A percentile compares a stretch with the other conserved stretches of the same genome.
Evolutionary conservation across 1,140 invertebrate genomes (phyloP).

Genomic region (Rhizoglyphus robini): DNA sequence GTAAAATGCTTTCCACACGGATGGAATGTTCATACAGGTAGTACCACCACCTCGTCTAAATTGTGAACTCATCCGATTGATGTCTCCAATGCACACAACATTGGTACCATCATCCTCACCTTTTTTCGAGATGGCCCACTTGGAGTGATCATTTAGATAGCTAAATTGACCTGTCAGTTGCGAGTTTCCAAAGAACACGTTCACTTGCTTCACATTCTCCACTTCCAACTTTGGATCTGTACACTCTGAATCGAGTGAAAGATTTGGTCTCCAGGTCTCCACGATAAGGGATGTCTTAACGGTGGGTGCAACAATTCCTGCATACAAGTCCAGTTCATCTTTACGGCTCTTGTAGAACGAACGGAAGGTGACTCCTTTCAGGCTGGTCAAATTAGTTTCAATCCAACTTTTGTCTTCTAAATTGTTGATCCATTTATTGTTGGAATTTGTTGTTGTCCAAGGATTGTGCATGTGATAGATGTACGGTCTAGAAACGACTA

Average conservation of each 20-base stretch:
- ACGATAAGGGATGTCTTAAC: constrained; percentile 54
- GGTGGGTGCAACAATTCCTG: constrained; percentile 56
- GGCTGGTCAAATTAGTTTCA: not conserved
- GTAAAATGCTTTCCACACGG: constrained; percentile 42
- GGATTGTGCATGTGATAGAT: not conserved
- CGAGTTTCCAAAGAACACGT: constrained; percentile 37
- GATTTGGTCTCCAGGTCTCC: constrained; percentile 65
- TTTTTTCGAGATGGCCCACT: constrained; percentile 66
- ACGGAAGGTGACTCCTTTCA: not conserved
- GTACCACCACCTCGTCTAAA: constrained; percentile 62
- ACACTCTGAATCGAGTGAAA: constrained; percentile 42
- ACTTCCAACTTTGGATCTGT: constrained; percentile 40
- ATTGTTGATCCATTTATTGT: not conserved
- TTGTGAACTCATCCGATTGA: constrained; percentile 69
- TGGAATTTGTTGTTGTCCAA: not conserved
- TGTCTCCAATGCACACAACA: constrained; percentile 70
- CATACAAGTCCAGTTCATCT: constrained; percentile 55
- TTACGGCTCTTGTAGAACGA: constrained; percentile 50
- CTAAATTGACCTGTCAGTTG: constrained; percentile 43
- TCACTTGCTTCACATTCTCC: constrained; percentile 46
- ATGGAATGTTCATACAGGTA: constrained; percentile 48
- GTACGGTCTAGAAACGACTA: constrained; percentile 6
- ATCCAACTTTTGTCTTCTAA: not conserved
- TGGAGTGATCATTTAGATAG: constrained; percentile 71
- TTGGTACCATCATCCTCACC: constrained; percentile 33